Conservation (phyloP, 2,888 invertebrate genomes). For the Drosophila rellima region DNA sequence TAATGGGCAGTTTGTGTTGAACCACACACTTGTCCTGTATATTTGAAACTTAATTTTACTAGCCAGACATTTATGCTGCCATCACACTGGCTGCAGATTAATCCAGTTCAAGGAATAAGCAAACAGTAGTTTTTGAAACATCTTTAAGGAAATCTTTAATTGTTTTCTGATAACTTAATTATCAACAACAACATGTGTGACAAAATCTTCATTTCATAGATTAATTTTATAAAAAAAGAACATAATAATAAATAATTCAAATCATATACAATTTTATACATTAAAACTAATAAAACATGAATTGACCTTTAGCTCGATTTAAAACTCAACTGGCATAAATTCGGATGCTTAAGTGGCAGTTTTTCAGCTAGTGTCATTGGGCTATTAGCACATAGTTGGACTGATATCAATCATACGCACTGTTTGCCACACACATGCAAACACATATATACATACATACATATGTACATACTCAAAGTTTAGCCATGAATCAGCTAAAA, state of each 20-base stretch:
- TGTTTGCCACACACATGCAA: slow-evolving; percentile 59
- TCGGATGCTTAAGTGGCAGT: neutral
- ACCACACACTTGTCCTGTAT: slow-evolving; percentile 46
- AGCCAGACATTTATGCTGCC: neutral
- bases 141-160: too few species aligned
- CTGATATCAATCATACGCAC: slow-evolving; percentile 78
- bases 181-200: too few species aligned
- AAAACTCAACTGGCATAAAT: neutral
- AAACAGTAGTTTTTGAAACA: neutral
- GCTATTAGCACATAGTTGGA: slow-evolving; percentile 40
- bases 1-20: slow-evolving; percentile 46
- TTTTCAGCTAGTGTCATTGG: slow-evolving; percentile 42
- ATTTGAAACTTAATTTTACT: slow-evolving; percentile 56
- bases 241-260: neutral
- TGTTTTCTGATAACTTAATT: too few species aligned
- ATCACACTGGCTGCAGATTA: slow-evolving; percentile 36
- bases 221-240: too few species aligned
- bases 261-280: neutral
- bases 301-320: neutral
- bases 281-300: neutral
- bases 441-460: neutral
- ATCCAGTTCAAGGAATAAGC: neutral
- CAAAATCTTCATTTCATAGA: too few species aligned
- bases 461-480: slow-evolving; percentile 50
- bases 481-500: slow-evolving; percentile 79